Conservation (phyloP, 2,888 invertebrate species). For the Cosmopolites sordidus region DNA sequence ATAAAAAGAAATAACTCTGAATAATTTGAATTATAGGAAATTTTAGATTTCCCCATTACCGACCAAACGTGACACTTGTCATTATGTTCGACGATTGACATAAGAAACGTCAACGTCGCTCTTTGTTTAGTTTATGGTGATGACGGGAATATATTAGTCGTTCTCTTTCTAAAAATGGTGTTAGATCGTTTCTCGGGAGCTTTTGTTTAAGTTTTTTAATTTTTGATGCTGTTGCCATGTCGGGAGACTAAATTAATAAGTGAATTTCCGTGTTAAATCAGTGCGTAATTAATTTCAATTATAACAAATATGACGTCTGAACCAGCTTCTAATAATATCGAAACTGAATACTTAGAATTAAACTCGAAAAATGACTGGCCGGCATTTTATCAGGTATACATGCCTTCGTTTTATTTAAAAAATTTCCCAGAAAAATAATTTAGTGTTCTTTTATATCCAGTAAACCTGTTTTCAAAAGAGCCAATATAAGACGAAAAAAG, state of each 20-base stretch:
- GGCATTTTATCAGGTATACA: slow-evolving; percentile 63
- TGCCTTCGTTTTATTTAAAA: slow-evolving; percentile 9
- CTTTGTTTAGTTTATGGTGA: slow-evolving; percentile 1
- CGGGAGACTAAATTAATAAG: slow-evolving; percentile 12
- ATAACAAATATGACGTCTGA: slow-evolving; percentile 41
- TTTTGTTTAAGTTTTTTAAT: slow-evolving; percentile 20
- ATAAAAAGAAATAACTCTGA: too few species aligned
- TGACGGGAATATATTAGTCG: neutral
- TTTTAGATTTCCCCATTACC: too few species aligned
- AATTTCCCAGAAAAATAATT: neutral
- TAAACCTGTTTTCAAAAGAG: slow-evolving; percentile 13
- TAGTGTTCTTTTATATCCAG: slow-evolving; percentile 10
- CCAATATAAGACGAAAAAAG: slow-evolving; percentile 7
- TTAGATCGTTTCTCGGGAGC: slow-evolving; percentile 32
- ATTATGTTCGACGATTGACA: too few species aligned
- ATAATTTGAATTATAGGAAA: too few species aligned
- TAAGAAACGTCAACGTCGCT: slow-evolving; percentile 1
- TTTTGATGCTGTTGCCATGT: slow-evolving; percentile 11
- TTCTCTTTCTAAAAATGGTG: slow-evolving; percentile 43
- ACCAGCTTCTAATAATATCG: slow-evolving; percentile 53
- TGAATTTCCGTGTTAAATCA: slow-evolving; percentile 13
- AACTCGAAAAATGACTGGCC: slow-evolving; percentile 68
- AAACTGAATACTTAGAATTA: slow-evolving; percentile 70
- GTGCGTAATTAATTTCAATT: slow-evolving; percentile 15
- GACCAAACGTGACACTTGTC: too few species aligned